Conservation (phyloP, 1,140 invertebrate species). For the Sinella curviseta region DNA sequence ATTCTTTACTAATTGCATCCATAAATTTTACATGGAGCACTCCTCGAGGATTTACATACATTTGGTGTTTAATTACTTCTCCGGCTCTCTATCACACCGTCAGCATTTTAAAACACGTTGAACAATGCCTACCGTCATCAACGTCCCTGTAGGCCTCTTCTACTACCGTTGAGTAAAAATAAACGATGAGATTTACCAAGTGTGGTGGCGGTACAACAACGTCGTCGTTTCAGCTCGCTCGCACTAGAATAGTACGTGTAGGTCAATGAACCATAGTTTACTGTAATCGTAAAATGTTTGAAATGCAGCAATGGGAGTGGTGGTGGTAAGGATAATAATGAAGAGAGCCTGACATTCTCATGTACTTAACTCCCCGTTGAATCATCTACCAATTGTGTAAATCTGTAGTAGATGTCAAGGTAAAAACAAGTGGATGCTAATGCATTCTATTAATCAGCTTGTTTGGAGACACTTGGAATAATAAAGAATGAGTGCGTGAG, state of each 20-base stretch:
- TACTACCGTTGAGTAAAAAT: no score
- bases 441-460: slow-evolving; percentile 23
- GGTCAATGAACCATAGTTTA: background rate
- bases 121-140: background rate
- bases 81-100: background rate
- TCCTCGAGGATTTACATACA: slow-evolving; percentile 24
- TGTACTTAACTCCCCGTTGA: background rate
- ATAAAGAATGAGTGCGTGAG: background rate
- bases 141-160: no score
- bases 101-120: background rate
- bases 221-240: no score
- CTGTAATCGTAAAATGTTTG: background rate
- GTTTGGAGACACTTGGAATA: background rate
- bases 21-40: slow-evolving; percentile 19
- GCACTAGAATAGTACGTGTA: background rate
- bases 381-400: slow-evolving; percentile 8
- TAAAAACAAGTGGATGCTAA: background rate
- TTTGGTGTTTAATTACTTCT: slow-evolving; percentile 17
- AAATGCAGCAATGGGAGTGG: background rate
- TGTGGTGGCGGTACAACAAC: no score
- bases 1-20: slow-evolving; percentile 14
- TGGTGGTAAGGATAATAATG: background rate
- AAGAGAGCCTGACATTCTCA: background rate
- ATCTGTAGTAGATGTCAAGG: slow-evolving; percentile 20
- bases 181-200: no score